Evolutionary conservation across 2,113 vertebrate genomes (phyloP).

Genomic region (Spermophilus dauricus): DNA sequence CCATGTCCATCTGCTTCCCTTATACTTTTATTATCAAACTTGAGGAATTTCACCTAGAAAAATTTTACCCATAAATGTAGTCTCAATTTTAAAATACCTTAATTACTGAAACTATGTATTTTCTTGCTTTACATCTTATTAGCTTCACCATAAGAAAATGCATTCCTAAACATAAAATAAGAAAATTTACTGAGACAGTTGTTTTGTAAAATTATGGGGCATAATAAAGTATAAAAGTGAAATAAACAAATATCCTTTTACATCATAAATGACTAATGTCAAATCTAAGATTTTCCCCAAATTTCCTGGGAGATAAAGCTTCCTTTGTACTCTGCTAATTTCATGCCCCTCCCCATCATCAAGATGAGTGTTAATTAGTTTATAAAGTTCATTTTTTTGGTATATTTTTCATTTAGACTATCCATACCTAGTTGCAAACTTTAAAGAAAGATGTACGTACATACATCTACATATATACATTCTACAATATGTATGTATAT

Average conservation of each 20-base stretch:
- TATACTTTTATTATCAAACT: background rate
- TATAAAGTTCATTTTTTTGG: background rate
- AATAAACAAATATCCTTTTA: background rate
- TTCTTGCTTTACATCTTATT: background rate
- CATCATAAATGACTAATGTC: background rate
- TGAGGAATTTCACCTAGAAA: slow-evolving; percentile 39
- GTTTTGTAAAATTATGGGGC: slow-evolving; percentile 2
- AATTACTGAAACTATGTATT: background rate
- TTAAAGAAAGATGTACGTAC: background rate
- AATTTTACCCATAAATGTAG: background rate
- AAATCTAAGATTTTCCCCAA: slow-evolving; percentile 18
- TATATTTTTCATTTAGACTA: slow-evolving; percentile 29
- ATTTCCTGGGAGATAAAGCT: background rate
- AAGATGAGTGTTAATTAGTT: background rate
- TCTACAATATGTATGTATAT: background rate
- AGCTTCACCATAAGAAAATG: slow-evolving; percentile 7
- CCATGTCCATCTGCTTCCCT: background rate
- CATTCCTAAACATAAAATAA: slow-evolving; percentile 46
- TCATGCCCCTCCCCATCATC: background rate
- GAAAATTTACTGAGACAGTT: background rate
- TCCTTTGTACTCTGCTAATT: background rate
- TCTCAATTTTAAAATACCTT: slow-evolving; percentile 26
- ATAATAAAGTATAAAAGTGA: slow-evolving; percentile 28
- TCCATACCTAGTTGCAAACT: background rate
- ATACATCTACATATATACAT: background rate